A percentile compares a stretch with the other conserved stretches of the same genome.
These are phyloP conservation scores for Ditula angustiorana DNA, from an alignment of 2,888 invertebrate genomes.

Conservation along the genomic window DNA sequence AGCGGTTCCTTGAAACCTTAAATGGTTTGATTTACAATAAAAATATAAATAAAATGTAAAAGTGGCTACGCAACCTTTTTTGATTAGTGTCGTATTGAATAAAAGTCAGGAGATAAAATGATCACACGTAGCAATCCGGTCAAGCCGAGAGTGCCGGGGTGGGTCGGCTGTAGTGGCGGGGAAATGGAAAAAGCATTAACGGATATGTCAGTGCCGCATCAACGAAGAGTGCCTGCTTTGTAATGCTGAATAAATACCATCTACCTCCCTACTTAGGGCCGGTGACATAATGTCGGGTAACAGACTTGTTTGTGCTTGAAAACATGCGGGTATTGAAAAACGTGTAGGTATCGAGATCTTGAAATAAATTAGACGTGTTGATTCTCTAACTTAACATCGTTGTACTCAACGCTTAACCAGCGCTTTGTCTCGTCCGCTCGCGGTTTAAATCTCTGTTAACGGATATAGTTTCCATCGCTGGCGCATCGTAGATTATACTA, in stretches of 20 bases:
- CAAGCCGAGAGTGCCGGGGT: conserved; percentile 64
- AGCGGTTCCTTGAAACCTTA: background rate
- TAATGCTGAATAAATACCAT: conserved; percentile 82
- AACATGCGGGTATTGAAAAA: too few species aligned
- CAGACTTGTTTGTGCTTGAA: conserved; percentile 2
- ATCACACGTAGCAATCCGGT: conserved; percentile 67
- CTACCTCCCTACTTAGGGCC: conserved; percentile 66
- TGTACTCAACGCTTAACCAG: too few species aligned
- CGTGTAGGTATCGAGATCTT: too few species aligned
- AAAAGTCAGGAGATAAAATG: conserved; percentile 54
- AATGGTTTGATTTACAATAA: background rate
- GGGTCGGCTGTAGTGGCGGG: conserved; percentile 65
- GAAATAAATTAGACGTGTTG: too few species aligned
- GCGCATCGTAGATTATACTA: too few species aligned
- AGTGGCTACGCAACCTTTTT: conserved; percentile 13
- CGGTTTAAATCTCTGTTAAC: too few species aligned
- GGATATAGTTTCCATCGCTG: too few species aligned
- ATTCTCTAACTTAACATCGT: too few species aligned
- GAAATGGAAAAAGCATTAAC: conserved; percentile 86
- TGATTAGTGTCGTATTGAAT: conserved; percentile 31
- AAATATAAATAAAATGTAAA: background rate
- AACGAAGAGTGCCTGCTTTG: conserved; percentile 81
- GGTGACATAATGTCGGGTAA: conserved; percentile 56
- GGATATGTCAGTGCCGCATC: conserved; percentile 84
- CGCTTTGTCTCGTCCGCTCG: too few species aligned